Percentiles rank a stretch among this genome's conserved stretches.
Evolutionary conservation across 2,797 vertebrate genomes (phyloP).

Genomic region (Sardinella longiceps): DNA sequence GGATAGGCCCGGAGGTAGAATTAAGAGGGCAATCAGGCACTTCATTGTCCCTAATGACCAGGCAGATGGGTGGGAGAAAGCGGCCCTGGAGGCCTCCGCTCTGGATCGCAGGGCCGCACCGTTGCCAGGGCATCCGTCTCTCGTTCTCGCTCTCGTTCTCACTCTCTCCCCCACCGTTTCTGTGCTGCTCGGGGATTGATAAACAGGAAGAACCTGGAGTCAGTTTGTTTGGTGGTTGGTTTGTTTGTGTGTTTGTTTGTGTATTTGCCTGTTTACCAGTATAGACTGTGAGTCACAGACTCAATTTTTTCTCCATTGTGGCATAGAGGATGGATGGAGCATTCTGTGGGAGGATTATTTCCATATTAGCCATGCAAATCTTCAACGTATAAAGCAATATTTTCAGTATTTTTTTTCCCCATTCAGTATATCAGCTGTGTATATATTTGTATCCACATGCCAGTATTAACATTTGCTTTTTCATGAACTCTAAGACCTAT

Average conservation of each 20-base stretch:
- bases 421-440: neutral
- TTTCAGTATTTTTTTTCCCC: neutral
- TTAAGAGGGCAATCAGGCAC: conserved; percentile 47
- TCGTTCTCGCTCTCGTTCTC: neutral
- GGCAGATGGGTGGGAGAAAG: conserved; percentile 25
- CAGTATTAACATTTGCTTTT: neutral
- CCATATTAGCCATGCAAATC: conserved; percentile 4
- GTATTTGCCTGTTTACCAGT: neutral
- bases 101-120: neutral
- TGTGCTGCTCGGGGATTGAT: conserved; percentile 26
- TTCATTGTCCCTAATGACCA: conserved; percentile 28
- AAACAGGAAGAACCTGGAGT: conserved; percentile 36
- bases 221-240: neutral
- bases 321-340: neutral
- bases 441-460: neutral
- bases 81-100: neutral
- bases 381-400: neutral
- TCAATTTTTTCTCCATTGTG: neutral
- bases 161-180: neutral
- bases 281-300: neutral
- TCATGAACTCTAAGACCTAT: neutral
- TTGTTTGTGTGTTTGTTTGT: neutral
- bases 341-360: neutral
- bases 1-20: conserved; percentile 29
- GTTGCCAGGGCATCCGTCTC: conserved; percentile 45